phyloP scores from a whole-genome alignment of 2,888 invertebrate genomes.

The Idaea biselata region DNA sequence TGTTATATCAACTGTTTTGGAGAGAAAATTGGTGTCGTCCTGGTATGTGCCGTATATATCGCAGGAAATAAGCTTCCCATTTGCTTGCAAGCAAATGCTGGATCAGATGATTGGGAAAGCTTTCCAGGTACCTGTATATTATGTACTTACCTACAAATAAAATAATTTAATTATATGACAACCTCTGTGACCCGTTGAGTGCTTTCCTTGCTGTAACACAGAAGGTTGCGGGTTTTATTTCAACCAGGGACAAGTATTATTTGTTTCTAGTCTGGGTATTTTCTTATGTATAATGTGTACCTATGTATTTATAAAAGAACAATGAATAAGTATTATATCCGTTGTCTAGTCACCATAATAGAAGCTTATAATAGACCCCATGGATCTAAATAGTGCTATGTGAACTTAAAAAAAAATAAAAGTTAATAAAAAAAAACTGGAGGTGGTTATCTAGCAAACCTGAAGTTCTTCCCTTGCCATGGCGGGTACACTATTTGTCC shows the following conservation, averaged over 20 bases:
- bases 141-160: too few relatives aligned
- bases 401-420: too few relatives aligned
- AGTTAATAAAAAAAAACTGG: too few relatives aligned
- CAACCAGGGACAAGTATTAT: not conserved
- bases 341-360: not conserved
- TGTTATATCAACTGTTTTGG: constrained; percentile 70
- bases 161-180: too few relatives aligned
- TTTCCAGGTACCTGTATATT: constrained; percentile 59
- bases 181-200: too few relatives aligned
- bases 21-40: constrained; percentile 68
- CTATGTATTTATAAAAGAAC: not conserved
- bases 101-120: constrained; percentile 73
- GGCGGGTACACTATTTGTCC: too few relatives aligned
- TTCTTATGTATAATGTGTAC: not conserved
- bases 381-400: not conserved
- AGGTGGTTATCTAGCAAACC: too few relatives aligned
- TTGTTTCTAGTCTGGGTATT: not conserved
- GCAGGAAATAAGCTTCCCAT: constrained; percentile 73
- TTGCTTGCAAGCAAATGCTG: constrained; percentile 74
- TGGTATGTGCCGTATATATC: constrained; percentile 75
- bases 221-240: not conserved
- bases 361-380: not conserved
- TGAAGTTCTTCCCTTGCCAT: too few relatives aligned
- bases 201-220: not conserved
- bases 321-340: not conserved